Evolutionary conservation across 1,140 invertebrate genomes (phyloP).

Genomic region (Brachionus sp.): DNA sequence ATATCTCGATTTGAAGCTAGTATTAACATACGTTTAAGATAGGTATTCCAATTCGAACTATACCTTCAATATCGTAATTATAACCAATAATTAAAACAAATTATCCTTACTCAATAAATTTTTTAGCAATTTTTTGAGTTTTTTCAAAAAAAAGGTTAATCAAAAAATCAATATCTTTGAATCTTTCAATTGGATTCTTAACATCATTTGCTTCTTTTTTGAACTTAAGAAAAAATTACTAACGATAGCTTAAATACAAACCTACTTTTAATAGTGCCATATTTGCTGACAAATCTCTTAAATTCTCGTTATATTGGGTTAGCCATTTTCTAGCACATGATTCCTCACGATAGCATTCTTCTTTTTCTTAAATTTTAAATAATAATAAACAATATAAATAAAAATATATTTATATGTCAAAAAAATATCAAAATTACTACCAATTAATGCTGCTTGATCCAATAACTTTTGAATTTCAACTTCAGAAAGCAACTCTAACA

Average conservation of each 20-base stretch:
- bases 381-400: too few relatives aligned
- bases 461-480: not conserved
- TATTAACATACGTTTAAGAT: constrained; percentile 3
- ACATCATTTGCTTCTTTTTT: not conserved
- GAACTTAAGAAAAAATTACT: not conserved
- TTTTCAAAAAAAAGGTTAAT: not conserved
- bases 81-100: not conserved
- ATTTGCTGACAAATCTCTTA: not conserved
- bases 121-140: not conserved
- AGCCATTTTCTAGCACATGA: constrained; percentile 28
- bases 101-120: not conserved
- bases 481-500: not conserved
- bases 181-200: not conserved
- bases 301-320: not conserved
- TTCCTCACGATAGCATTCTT: not conserved
- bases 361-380: not conserved
- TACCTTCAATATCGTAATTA: not conserved
- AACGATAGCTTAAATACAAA: not conserved
- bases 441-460: not conserved
- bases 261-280: not conserved
- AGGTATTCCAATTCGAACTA: not conserved
- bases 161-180: not conserved
- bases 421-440: not conserved
- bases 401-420: not conserved
- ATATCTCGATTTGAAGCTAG: not conserved